Evolutionary conservation across 2,113 vertebrate species (phyloP).

Genomic region (Mustelus asterias): DNA sequence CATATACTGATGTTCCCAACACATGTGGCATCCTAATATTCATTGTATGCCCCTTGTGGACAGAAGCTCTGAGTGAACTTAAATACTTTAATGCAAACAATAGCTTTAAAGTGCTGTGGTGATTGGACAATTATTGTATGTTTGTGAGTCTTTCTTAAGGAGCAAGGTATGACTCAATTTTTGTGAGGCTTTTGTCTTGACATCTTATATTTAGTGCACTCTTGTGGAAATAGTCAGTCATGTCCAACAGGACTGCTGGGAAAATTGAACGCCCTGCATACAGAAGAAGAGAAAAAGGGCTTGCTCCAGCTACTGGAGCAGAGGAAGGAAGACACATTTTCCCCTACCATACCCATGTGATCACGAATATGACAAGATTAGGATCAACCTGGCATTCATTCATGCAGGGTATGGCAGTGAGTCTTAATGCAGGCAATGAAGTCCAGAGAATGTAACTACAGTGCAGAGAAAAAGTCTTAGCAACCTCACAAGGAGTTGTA

Average conservation of each 20-base stretch:
- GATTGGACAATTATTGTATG: neutral
- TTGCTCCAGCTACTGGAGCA: neutral
- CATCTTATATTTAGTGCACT: neutral
- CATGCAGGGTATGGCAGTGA: neutral
- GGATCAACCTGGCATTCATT: too few relatives aligned
- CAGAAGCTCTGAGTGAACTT: neutral
- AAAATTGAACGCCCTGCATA: neutral
- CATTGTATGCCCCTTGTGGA: neutral
- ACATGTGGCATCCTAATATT: neutral
- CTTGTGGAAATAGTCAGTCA: neutral
- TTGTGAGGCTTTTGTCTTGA: neutral
- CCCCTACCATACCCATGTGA: neutral
- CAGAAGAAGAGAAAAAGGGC: neutral
- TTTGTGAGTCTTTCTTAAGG: neutral
- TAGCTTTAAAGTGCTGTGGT: neutral
- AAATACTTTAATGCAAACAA: neutral
- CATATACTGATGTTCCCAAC: too few relatives aligned
- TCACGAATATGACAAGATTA: neutral
- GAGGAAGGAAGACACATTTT: neutral
- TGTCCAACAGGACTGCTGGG: neutral
- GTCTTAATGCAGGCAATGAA: neutral
- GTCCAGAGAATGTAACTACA: neutral
- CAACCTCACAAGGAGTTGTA: neutral
- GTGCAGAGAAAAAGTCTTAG: neutral
- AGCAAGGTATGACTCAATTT: neutral